phyloP scores from a whole-genome alignment of 2,888 invertebrate genomes.

The Protula sp. region DNA sequence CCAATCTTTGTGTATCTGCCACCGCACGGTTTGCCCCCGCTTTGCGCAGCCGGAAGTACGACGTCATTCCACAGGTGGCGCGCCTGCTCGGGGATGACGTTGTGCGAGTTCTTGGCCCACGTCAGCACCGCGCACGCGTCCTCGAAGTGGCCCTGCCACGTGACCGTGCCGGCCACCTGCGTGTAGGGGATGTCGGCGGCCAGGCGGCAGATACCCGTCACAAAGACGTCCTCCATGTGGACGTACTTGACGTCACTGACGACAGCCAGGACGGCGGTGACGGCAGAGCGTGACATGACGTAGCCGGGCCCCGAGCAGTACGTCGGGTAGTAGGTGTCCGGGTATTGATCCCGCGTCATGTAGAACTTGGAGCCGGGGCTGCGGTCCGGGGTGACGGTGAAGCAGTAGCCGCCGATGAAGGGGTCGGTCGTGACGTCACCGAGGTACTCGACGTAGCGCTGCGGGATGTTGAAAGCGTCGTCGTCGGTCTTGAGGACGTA shows the following conservation, averaged over 20 bases:
- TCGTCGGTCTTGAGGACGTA: conserved; percentile 27
- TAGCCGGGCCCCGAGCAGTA: conserved; percentile 29
- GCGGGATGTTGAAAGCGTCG: conserved; percentile 25
- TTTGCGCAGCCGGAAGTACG: neutral
- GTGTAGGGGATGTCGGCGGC: conserved; percentile 18
- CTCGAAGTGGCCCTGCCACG: conserved; percentile 11
- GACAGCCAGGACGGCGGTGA: conserved; percentile 12
- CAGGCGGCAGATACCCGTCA: conserved; percentile 22
- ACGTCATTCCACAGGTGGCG: conserved; percentile 15
- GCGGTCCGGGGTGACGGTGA: conserved; percentile 26
- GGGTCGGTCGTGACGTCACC: conserved; percentile 2
- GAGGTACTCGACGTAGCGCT: conserved; percentile 22
- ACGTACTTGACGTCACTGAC: conserved; percentile 17
- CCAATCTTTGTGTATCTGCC: no score
- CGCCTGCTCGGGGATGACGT: conserved; percentile 16
- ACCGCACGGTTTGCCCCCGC: no score
- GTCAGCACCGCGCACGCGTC: conserved; percentile 21
- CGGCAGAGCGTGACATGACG: conserved; percentile 21
- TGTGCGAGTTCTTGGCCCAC: conserved; percentile 23
- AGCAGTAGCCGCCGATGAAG: conserved; percentile 27
- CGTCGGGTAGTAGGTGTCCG: conserved; percentile 25
- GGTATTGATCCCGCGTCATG: conserved; percentile 14
- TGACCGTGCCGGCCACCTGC: conserved; percentile 18
- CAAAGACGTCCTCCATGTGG: conserved; percentile 27
- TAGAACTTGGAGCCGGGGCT: conserved; percentile 21